These are phyloP conservation scores for Benthosema pterotum DNA, from an alignment of 2,797 vertebrate species.

Conservation along the genomic window DNA sequence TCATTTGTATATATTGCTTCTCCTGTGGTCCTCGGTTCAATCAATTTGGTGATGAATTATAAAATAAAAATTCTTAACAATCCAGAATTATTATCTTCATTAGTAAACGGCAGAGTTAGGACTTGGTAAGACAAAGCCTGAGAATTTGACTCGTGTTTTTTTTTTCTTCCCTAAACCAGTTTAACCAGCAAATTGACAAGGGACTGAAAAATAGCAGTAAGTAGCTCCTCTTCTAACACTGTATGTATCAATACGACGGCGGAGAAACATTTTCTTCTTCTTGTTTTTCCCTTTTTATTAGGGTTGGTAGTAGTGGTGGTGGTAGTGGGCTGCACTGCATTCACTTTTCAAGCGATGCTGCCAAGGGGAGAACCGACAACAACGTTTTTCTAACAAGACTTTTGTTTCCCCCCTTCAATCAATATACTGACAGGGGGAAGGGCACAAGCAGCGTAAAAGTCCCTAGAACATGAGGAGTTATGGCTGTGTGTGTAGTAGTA, in stretches of 20 bases:
- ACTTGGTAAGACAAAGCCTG: conserved; percentile 37
- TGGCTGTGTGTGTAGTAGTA: conserved; percentile 45
- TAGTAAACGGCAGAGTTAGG: conserved; percentile 2
- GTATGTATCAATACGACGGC: conserved; percentile 11
- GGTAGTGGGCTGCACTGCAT: conserved; percentile 4
- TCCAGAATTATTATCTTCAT: not conserved
- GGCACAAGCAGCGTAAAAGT: conserved; percentile 23
- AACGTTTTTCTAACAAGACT: conserved; percentile 24
- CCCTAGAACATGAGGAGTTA: conserved; percentile 38
- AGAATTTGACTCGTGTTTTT: conserved; percentile 36
- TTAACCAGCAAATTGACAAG: too few species aligned
- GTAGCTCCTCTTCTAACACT: too few species aligned
- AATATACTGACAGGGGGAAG: conserved; percentile 14
- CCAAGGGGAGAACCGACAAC: not conserved
- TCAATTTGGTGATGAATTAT: conserved; percentile 12
- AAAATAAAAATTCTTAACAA: conserved; percentile 29
- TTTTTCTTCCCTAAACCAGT: conserved; percentile 27
- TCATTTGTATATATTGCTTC: conserved; percentile 61
- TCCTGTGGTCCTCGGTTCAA: conserved; percentile 31
- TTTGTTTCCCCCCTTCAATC: conserved; percentile 37
- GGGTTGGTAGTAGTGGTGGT: not conserved
- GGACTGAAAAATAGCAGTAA: too few species aligned
- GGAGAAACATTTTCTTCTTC: not conserved
- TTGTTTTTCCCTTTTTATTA: conserved; percentile 17
- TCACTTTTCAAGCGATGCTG: conserved; percentile 29